Conservation (phyloP, 2,888 invertebrate species). For the Yponomeuta sedellus region DNA sequence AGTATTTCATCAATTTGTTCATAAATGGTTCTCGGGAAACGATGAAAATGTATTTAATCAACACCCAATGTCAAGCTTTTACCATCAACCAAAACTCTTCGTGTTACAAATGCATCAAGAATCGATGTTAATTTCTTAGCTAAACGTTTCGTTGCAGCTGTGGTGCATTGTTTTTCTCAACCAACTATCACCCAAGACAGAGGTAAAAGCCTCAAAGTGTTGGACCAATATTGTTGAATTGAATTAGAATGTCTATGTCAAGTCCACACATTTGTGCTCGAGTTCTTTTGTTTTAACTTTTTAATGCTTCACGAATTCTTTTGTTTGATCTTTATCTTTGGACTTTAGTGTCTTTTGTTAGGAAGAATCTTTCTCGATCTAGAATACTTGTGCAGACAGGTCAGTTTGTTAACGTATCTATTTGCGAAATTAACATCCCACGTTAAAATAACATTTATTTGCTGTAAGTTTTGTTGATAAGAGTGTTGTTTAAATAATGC, state of each 20-base stretch:
- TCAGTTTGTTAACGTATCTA: background rate
- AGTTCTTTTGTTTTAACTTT: slow-evolving; percentile 2
- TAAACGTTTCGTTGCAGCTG: slow-evolving; percentile 3
- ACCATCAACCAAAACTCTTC: background rate
- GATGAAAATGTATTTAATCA: background rate
- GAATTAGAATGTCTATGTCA: slow-evolving; percentile 41
- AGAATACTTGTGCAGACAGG: background rate
- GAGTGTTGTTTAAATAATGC: background rate
- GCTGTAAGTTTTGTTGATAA: background rate
- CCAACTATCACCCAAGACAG: slow-evolving; percentile 15
- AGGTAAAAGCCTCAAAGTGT: slow-evolving; percentile 34
- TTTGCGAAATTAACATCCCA: background rate
- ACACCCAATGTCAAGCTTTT: background rate
- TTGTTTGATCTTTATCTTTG: slow-evolving; percentile 3
- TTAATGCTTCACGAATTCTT: background rate
- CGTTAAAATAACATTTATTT: background rate
- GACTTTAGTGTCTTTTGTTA: background rate
- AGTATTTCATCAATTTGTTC: too few relatives aligned
- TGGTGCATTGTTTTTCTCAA: background rate
- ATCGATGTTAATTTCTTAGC: slow-evolving; percentile 2
- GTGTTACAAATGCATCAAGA: slow-evolving; percentile 6
- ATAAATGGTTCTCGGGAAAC: background rate
- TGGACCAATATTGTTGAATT: slow-evolving; percentile 46
- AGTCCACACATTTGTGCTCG: slow-evolving; percentile 4
- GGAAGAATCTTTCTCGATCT: background rate